These are phyloP conservation scores for Rhagophthalmus giganteus DNA, from an alignment of 2,888 invertebrate genomes.

Conservation along the genomic window DNA sequence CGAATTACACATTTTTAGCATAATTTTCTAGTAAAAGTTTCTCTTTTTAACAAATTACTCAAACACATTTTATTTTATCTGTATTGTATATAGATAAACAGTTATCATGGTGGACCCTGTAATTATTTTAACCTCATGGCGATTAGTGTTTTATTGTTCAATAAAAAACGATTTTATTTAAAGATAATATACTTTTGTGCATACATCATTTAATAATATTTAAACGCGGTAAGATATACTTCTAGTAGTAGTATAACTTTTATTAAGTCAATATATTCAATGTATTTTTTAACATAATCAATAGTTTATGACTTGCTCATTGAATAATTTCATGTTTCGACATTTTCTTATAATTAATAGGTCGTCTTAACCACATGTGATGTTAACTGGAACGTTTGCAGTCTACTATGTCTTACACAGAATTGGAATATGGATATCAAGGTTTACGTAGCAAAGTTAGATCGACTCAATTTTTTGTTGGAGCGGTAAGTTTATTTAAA, in stretches of 20 bases:
- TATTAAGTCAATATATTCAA: too few relatives aligned
- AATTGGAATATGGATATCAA: slow-evolving; percentile 91
- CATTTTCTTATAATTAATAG: not conserved
- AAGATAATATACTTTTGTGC: too few relatives aligned
- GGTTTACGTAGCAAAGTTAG: slow-evolving; percentile 72
- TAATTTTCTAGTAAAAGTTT: not conserved
- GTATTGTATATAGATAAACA: too few relatives aligned
- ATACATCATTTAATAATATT: too few relatives aligned
- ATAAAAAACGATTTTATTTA: too few relatives aligned
- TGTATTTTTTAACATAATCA: too few relatives aligned
- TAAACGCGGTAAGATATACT: too few relatives aligned
- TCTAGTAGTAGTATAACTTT: too few relatives aligned
- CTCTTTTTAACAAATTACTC: not conserved
- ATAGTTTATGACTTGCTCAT: slow-evolving; percentile 3
- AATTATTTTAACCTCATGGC: too few relatives aligned
- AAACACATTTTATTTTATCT: not conserved
- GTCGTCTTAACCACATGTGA: not conserved
- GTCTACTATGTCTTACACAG: slow-evolving; percentile 81
- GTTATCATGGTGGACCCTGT: too few relatives aligned
- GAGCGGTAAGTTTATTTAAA: slow-evolving; percentile 64
- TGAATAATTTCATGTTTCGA: not conserved
- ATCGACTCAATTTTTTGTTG: slow-evolving; percentile 73
- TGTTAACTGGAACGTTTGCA: slow-evolving; percentile 14
- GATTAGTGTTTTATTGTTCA: too few relatives aligned
- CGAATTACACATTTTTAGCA: not conserved